These are phyloP conservation scores for Mola mola DNA, from an alignment of 2,113 vertebrate species.

Conservation along the genomic window DNA sequence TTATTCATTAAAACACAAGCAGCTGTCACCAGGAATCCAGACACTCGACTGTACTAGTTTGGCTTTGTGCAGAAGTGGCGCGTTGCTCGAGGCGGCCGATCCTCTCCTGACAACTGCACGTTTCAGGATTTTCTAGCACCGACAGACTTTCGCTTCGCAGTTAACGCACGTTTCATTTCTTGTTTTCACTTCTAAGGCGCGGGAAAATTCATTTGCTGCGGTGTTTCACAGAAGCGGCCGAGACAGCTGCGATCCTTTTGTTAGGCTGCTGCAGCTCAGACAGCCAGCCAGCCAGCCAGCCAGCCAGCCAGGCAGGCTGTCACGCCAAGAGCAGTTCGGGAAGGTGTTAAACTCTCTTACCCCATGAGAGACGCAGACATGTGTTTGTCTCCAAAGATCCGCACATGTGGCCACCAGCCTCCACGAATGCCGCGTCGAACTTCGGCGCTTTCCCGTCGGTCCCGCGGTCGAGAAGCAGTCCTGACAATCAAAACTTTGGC, in stretches of 20 bases:
- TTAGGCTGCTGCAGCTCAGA: no score
- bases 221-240: neutral
- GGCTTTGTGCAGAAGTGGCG: no score
- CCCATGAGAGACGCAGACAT: conserved; percentile 75
- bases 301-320: no score
- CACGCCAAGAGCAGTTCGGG: no score
- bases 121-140: neutral
- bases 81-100: neutral
- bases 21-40: no score
- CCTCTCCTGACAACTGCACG: conserved; percentile 1
- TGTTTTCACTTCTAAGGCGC: no score
- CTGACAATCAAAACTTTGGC: conserved; percentile 66
- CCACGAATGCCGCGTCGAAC: conserved; percentile 31
- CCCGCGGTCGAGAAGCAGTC: conserved; percentile 1
- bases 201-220: no score
- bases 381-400: conserved; percentile 49
- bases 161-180: no score
- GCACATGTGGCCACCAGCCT: conserved; percentile 51
- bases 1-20: conserved; percentile 60
- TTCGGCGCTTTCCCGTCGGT: conserved; percentile 12
- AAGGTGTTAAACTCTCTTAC: conserved; percentile 75
- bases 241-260: conserved; percentile 26
- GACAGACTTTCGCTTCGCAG: neutral
- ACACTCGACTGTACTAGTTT: no score
- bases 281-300: no score